A percentile compares a stretch with the other conserved stretches of the same genome.
Conservation (phyloP, 2,888 invertebrate genomes). For the Pyrgus malvae region DNA sequence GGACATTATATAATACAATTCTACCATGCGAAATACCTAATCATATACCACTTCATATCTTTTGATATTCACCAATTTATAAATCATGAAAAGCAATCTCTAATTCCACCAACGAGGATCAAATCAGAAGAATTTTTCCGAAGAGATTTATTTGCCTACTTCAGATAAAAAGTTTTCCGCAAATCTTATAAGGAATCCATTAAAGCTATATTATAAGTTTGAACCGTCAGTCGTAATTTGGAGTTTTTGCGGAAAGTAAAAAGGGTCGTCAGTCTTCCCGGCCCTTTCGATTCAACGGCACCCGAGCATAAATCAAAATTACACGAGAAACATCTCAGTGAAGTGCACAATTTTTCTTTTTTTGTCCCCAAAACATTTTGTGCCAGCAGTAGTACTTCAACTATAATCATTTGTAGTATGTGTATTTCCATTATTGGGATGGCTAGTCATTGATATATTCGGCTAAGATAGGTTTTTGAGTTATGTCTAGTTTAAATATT, state of each 20-base stretch:
- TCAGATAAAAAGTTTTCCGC: slow-evolving; percentile 7
- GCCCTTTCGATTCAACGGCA: slow-evolving; percentile 50
- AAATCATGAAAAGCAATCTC: too few relatives aligned
- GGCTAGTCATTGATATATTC: too few relatives aligned
- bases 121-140: too few relatives aligned
- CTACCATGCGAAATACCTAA: too few relatives aligned
- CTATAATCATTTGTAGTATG: not conserved
- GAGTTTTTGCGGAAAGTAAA: slow-evolving; percentile 50
- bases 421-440: not conserved
- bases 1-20: too few relatives aligned
- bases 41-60: too few relatives aligned
- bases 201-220: slow-evolving; percentile 16
- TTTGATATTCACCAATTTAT: too few relatives aligned
- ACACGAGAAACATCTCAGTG: slow-evolving; percentile 59
- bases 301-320: slow-evolving; percentile 64
- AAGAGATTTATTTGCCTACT: not conserved
- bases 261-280: slow-evolving; percentile 49
- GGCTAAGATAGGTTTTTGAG: too few relatives aligned
- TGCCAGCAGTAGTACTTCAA: not conserved
- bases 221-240: slow-evolving; percentile 45
- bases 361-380: slow-evolving; percentile 37
- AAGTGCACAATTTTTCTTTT: slow-evolving; percentile 27
- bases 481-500: too few relatives aligned
- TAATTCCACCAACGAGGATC: too few relatives aligned
- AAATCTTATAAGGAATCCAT: slow-evolving; percentile 15